Evolutionary conservation across 1,140 invertebrate genomes (phyloP), one percentile per base, ranked within the genome.

Genomic region (Saccostrea glomerata): DNA sequence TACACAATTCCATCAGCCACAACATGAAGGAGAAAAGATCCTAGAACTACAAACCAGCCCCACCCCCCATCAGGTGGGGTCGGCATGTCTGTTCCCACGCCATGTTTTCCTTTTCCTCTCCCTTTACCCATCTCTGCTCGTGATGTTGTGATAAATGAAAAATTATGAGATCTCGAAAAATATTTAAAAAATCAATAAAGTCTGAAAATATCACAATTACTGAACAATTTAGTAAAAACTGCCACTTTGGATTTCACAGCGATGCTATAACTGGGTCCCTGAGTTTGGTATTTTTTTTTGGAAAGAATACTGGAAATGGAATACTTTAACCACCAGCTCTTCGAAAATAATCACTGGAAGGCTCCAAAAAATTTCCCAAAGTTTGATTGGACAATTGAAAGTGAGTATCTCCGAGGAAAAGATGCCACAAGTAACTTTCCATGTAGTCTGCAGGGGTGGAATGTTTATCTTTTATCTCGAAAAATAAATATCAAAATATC

Each of bases 11-110:
- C 99, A 94, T 99, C 99, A n/a, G 99, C 98, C 90, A 99, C 97
- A 95, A 99, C 97, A 96, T 99, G 99, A 94, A 98, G 98, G 96
- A 99, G 97, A 95, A 99, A 99, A 9, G 98, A 98, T 77, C 98
- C 98, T 92, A 98, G 97, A 36, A 99, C 98, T 89, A 99, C 97
- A 94, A 98, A 96, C 98, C 98, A 99, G 0, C 98, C 98, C 94
- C 98, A 98, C n/a, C 94, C 94, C 9, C 92, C 93, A 83, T 93
- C 93, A 0, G 93, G 93, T 7, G 92, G 92, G 0, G 89, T 91
- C 0, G 91, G 92, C 73, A 93, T 73, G 30, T 88, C 70, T n/a
- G 56, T 40, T n/a, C 86, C 82, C 25, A 77, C 70, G 3, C 70
- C 70, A 36, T 77, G 70, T 73, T 86, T 85, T 47, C 87, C 89